These are phyloP conservation scores for Falcunculus frontatus DNA, from an alignment of 2,113 vertebrate species.

Conservation along the genomic window DNA sequence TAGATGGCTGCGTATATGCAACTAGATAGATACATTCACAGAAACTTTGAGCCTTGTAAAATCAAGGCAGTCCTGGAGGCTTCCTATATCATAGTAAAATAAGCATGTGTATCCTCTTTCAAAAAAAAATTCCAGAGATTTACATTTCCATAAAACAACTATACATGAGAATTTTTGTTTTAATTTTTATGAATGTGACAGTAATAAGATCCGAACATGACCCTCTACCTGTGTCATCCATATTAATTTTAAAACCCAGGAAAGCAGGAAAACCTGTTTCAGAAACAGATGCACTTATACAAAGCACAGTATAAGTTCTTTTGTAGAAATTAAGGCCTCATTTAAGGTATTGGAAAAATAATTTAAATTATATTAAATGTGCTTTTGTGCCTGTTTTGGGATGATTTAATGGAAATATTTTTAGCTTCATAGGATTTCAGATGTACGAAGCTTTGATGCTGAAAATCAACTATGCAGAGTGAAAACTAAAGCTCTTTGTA, in stretches of 20 bases:
- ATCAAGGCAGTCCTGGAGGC: not conserved
- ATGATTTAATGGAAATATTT: not conserved
- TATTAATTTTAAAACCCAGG: not conserved
- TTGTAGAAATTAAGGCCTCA: not conserved
- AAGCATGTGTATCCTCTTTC: not conserved
- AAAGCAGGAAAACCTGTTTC: not conserved
- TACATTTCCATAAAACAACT: not conserved
- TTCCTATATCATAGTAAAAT: not conserved
- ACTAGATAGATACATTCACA: not conserved
- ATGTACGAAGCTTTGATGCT: constrained; percentile 3
- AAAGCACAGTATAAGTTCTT: not conserved
- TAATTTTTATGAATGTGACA: not conserved
- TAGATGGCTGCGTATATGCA: not conserved
- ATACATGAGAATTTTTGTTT: not conserved
- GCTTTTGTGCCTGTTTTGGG: not conserved
- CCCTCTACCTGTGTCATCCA: not conserved
- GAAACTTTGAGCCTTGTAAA: not conserved
- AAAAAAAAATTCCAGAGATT: not conserved
- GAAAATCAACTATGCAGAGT: not conserved
- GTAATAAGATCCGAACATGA: not conserved
- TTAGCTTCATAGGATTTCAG: constrained; percentile 12
- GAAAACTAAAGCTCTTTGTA: constrained; percentile 21
- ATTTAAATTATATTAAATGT: not conserved
- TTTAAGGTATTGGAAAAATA: not conserved
- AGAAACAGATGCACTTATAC: not conserved